Evolutionary conservation across 2,888 invertebrate species (phyloP).

Genomic region (Cordilura impudica): DNA sequence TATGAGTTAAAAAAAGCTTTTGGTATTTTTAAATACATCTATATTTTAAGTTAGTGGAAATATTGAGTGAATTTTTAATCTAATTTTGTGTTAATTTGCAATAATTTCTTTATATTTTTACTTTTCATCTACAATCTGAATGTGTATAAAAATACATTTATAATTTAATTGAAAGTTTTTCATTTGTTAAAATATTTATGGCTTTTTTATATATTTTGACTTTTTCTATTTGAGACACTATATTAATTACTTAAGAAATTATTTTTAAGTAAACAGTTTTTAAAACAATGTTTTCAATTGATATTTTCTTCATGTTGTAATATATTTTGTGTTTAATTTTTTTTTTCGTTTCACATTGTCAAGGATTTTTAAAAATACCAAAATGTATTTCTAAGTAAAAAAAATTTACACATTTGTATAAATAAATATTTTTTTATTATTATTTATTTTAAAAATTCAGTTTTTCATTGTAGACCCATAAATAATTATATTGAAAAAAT

Average conservation of each 20-base stretch:
- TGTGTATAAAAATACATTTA: too few species aligned
- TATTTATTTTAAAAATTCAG: background rate
- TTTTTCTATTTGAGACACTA: background rate
- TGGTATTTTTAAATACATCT: background rate
- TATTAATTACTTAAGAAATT: too few species aligned
- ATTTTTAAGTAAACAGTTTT: slow-evolving; percentile 3
- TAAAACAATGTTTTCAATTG: background rate
- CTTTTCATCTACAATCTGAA: too few species aligned
- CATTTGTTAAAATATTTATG: too few species aligned
- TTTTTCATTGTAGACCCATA: slow-evolving; percentile 46
- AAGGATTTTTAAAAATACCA: slow-evolving; percentile 67
- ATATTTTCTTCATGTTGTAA: slow-evolving; percentile 6
- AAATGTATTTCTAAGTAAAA: slow-evolving; percentile 61
- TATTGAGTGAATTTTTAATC: slow-evolving; percentile 3
- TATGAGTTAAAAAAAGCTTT: slow-evolving; percentile 33
- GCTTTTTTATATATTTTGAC: slow-evolving; percentile 2
- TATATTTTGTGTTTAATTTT: background rate
- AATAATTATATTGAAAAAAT: slow-evolving; percentile 44
- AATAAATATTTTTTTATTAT: too few species aligned
- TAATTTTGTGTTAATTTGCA: slow-evolving; percentile 33
- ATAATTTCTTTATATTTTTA: slow-evolving; percentile 5
- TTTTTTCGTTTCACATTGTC: slow-evolving; percentile 57
- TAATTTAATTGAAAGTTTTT: too few species aligned
- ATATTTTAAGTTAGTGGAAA: background rate
- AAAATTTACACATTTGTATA: background rate